These are phyloP conservation scores for Allobates femoralis DNA, from an alignment of 2,797 vertebrate species.

Conservation along the genomic window DNA sequence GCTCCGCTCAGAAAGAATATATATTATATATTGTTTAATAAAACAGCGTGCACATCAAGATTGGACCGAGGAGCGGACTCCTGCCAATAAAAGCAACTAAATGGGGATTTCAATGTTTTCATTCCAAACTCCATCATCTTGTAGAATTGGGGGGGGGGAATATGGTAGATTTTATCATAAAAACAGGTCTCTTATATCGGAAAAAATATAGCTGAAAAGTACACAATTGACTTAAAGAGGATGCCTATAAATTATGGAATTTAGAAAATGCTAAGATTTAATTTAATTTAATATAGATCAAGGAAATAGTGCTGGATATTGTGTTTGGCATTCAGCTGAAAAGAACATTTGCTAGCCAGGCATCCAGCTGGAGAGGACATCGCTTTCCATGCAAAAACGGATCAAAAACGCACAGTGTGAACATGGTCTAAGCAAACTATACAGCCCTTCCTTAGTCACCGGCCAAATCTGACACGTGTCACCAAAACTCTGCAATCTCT, in stretches of 20 bases:
- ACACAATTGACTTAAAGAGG: too few species aligned
- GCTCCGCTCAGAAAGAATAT: not conserved
- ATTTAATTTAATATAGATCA: too few species aligned
- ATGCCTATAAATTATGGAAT: too few species aligned
- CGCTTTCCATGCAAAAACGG: too few species aligned
- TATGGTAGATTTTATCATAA: not conserved
- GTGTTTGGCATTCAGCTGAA: not conserved
- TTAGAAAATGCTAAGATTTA: too few species aligned
- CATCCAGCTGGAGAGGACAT: too few species aligned
- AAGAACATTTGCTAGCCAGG: not conserved
- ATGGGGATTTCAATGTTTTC: not conserved
- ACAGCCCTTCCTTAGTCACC: too few species aligned
- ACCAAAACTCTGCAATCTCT: too few species aligned
- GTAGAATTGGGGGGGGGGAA: not conserved
- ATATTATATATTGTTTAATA: not conserved
- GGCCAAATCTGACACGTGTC: too few species aligned
- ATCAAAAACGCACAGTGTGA: too few species aligned
- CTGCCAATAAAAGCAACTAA: constrained; percentile 20
- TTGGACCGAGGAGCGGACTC: not conserved
- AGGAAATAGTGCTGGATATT: not conserved
- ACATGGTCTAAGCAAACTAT: too few species aligned
- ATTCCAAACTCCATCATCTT: not conserved
- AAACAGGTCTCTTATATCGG: not conserved
- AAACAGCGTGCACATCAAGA: not conserved
- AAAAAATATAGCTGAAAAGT: not conserved